These are phyloP conservation scores for Sesamia inferens DNA, from an alignment of 2,888 invertebrate genomes.

Conservation along the genomic window DNA sequence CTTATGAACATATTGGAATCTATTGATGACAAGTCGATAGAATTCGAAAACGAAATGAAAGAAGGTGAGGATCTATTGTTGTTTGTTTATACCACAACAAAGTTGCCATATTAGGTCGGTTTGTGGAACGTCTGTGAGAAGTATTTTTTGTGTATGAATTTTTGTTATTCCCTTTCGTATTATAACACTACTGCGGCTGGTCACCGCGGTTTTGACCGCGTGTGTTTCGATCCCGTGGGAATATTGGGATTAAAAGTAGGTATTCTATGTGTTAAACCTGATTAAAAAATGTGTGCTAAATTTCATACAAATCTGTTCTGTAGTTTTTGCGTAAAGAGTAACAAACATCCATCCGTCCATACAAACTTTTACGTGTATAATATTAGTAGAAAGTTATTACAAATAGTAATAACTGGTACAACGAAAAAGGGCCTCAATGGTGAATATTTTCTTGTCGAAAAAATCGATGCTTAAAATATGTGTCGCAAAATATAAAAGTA, in stretches of 20 bases:
- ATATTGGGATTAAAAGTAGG: too few species aligned
- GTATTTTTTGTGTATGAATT: constrained; percentile 11
- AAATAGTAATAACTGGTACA: too few species aligned
- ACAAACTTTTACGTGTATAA: too few species aligned
- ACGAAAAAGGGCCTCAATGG: background rate
- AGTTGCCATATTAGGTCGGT: constrained; percentile 25
- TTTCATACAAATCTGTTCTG: too few species aligned
- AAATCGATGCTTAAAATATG: background rate
- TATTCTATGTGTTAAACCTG: too few species aligned
- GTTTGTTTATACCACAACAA: constrained; percentile 29
- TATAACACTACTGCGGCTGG: constrained; percentile 15
- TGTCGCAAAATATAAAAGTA: background rate
- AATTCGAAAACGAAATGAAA: constrained; percentile 87
- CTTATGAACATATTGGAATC: constrained; percentile 94
- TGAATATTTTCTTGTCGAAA: background rate
- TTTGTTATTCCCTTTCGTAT: constrained; percentile 35
- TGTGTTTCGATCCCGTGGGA: too few species aligned
- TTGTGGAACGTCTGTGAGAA: constrained; percentile 20
- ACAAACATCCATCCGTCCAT: too few species aligned
- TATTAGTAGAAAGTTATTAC: constrained; percentile 18
- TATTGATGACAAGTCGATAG: constrained; percentile 90
- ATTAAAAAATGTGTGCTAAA: too few species aligned
- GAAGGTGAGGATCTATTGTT: constrained; percentile 82
- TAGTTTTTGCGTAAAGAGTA: too few species aligned
- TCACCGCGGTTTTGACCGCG: too few species aligned